Conservation (phyloP, 2,113 vertebrate genomes). For the Tychaedon coryphoeus region DNA sequence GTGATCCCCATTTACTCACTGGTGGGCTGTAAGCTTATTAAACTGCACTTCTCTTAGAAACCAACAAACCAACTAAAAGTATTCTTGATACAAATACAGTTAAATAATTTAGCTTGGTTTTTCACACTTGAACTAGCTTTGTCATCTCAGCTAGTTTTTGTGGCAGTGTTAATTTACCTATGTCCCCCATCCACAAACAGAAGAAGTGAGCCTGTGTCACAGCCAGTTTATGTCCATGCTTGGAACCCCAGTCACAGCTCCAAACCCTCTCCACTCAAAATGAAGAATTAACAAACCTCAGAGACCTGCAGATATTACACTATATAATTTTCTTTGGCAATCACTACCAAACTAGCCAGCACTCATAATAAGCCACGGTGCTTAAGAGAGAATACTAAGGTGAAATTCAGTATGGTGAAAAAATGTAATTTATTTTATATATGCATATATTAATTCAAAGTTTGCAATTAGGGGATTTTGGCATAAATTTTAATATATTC, state of each 20-base stretch:
- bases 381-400: background rate
- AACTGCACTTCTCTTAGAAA: background rate
- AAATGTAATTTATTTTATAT: background rate
- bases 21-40: background rate
- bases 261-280: background rate
- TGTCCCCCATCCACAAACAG: accelerated
- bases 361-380: background rate
- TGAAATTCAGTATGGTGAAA: background rate
- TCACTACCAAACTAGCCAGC: background rate
- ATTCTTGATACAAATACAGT: background rate
- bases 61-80: background rate
- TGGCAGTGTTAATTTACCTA: background rate
- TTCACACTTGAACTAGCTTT: background rate
- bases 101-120: background rate
- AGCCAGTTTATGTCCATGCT: background rate
- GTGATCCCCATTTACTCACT: background rate
- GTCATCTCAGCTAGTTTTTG: background rate
- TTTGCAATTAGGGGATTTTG: background rate
- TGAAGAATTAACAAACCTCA: background rate
- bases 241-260: background rate
- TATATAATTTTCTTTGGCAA: background rate
- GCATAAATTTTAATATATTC: background rate
- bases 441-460: background rate
- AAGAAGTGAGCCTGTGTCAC: background rate
- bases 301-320: background rate